Percentiles rank a stretch among this genome's conserved stretches.
Conservation (phyloP, 2,797 vertebrate genomes). For the Cyprinodon diabolis region DNA sequence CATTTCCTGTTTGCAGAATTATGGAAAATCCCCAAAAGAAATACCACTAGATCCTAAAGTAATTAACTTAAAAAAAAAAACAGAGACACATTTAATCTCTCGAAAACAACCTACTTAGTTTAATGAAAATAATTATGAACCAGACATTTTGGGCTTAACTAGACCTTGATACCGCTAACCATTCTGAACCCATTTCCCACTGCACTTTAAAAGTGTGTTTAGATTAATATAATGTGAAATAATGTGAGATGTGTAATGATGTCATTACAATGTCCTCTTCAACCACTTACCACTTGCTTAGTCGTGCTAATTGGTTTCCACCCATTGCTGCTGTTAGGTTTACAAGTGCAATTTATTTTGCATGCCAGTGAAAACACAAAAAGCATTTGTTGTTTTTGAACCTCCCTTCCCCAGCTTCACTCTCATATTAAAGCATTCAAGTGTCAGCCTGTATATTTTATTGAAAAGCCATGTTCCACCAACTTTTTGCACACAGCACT, state of each 20-base stretch:
- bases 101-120: not conserved
- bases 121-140: not conserved
- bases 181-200: conserved; percentile 4
- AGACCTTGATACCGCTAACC: not conserved
- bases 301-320: conserved; percentile 34
- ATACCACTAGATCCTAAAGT: no score
- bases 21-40: no score
- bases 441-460: conserved; percentile 71
- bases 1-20: no score
- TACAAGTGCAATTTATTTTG: conserved; percentile 58
- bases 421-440: conserved; percentile 55
- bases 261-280: conserved; percentile 53
- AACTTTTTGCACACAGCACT: conserved; percentile 69
- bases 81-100: not conserved
- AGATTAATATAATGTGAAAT: conserved; percentile 52
- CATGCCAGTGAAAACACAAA: conserved; percentile 60
- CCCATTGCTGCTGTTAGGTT: conserved; percentile 36
- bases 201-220: conserved; percentile 46
- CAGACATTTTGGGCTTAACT: not conserved
- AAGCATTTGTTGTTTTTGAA: conserved; percentile 60
- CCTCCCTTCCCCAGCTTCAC: conserved; percentile 19
- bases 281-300: conserved; percentile 31
- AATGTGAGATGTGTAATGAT: conserved; percentile 42
- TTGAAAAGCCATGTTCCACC: conserved; percentile 66
- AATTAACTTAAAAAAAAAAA: no score